Evolutionary conservation across 2,113 vertebrate species (phyloP), one percentile per base, ranked within the genome.

Genomic region (Eurypyga helias): DNA sequence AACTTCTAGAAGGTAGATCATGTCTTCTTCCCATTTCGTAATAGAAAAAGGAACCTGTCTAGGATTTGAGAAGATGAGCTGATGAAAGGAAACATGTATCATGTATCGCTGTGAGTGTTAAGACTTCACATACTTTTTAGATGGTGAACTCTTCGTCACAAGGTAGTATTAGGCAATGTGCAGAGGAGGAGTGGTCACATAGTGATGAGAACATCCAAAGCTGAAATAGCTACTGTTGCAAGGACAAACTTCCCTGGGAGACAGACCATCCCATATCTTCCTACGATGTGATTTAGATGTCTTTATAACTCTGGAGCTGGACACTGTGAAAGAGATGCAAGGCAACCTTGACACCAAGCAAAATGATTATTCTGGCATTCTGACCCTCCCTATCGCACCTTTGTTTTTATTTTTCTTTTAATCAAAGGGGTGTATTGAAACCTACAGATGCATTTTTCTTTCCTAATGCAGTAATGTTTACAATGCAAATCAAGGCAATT

Each of bases 81-180:
- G 60, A 51, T 85, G 57, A 76, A 86, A 86, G 58, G 18, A 81
- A 89, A 86, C 45, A 17, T 1, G 6, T 65, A 80, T 70, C 20
- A 0, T 11, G 36, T 83, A 58, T 77, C 91, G 51, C 38, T 17
- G 38, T 23, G 46, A 71, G 61, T 43, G 49, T 69, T 83, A 90
- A 76, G 64, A 46, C 76, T 93, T 96, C 83, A 81, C 90, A 19
- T 86, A 77, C 87, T 67, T 90, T 95, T 95, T 43, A 80, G 36
- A 73, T 31, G 70, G 61, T 76, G 79, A 93, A 66, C 36, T 23
- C 77, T 61, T 48, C 55, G 67, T 72, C 70, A 28, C 46, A 64
- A 24, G 36, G 18, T 66, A 45, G 86, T 21, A n/a, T 86, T 54
- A 92, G 26, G 60, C 91, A 78, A 82, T 21, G 45, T 31, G 23